Evolutionary conservation across 2,113 vertebrate genomes (phyloP).

Genomic region (Emberiza fucata): DNA sequence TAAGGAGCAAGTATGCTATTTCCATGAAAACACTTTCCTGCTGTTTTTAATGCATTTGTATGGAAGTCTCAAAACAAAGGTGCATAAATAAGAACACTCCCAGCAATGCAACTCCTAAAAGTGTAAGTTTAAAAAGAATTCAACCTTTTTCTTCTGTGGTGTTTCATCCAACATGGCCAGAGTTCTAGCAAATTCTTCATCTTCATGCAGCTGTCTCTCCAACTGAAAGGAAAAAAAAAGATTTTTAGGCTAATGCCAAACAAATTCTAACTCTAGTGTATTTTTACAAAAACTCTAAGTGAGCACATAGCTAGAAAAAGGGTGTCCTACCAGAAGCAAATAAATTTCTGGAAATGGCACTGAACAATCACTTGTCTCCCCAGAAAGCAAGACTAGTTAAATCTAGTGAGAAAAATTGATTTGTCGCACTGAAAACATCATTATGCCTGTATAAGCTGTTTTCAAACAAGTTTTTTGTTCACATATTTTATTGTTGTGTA

Average conservation of each 20-base stretch:
- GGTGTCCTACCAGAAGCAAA: background rate
- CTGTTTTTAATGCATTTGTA: background rate
- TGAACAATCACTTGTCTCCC: background rate
- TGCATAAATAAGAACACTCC: background rate
- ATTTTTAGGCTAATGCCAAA: background rate
- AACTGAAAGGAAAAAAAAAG: slow-evolving; percentile 66
- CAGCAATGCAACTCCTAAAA: background rate
- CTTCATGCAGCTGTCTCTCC: slow-evolving; percentile 91
- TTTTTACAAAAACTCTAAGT: background rate
- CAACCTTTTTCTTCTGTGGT: slow-evolving; percentile 87
- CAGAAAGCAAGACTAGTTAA: background rate
- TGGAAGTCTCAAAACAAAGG: background rate
- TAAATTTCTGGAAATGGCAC: background rate
- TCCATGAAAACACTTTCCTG: background rate
- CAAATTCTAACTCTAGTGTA: background rate
- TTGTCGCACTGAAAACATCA: background rate
- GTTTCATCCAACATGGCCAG: slow-evolving; percentile 89
- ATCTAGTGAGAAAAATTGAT: background rate
- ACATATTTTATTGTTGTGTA: background rate
- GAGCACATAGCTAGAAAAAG: background rate
- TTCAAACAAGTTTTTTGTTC: background rate
- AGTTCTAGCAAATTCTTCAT: slow-evolving; percentile 93
- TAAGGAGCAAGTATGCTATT: background rate
- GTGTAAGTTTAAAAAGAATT: background rate
- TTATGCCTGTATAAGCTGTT: background rate